These are phyloP conservation scores for Allacma fusca DNA, from an alignment of 2,888 invertebrate species.

Conservation along the genomic window DNA sequence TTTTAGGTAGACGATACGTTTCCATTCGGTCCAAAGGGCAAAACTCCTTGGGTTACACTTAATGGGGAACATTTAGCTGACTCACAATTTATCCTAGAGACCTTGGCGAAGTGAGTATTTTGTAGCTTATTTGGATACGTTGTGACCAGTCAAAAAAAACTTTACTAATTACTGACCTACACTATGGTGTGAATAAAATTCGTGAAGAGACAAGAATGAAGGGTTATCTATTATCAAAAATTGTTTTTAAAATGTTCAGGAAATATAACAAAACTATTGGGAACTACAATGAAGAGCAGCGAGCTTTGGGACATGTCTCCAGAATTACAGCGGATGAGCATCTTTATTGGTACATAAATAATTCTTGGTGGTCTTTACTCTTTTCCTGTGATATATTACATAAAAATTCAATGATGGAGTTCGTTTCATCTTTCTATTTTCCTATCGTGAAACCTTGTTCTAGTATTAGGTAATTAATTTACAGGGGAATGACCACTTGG, in stretches of 20 bases:
- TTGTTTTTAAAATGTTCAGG: background rate
- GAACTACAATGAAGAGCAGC: conserved; percentile 24
- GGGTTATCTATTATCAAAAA: too few species aligned
- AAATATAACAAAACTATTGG: conserved; percentile 36
- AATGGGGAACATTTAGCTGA: conserved; percentile 55
- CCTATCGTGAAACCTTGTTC: too few species aligned
- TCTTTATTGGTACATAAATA: conserved; percentile 26
- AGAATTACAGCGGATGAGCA: conserved; percentile 30
- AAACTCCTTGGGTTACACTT: conserved; percentile 56
- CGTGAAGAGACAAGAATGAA: too few species aligned
- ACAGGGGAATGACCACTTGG: conserved; percentile 24
- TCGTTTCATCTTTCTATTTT: too few species aligned
- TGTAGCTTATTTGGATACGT: background rate
- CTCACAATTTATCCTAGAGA: conserved; percentile 50
- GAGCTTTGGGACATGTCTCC: conserved; percentile 1
- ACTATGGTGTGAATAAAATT: too few species aligned
- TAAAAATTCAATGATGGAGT: too few species aligned
- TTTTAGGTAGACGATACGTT: conserved; percentile 43
- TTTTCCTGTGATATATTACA: too few species aligned
- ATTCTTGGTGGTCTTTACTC: too few species aligned
- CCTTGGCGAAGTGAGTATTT: conserved; percentile 46
- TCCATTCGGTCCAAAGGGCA: conserved; percentile 52
- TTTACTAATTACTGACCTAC: too few species aligned
- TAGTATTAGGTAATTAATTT: background rate
- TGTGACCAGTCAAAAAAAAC: too few species aligned